Evolutionary conservation across 35 echinoderm and acorn worm genomes (phyloP).

Genomic region (Diadema setosum): DNA sequence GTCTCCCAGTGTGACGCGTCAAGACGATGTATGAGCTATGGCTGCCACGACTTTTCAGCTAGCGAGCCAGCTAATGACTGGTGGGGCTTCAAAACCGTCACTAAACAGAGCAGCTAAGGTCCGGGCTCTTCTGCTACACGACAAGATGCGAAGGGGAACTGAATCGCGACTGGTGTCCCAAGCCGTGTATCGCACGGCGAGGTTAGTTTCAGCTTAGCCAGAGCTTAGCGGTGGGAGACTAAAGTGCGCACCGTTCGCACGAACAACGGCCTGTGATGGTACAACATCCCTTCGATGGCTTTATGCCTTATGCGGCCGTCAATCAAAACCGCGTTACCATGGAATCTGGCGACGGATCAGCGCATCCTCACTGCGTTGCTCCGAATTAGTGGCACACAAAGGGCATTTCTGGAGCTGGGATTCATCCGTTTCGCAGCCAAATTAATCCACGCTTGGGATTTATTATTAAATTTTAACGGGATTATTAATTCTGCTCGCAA

Average conservation of each 20-base stretch:
- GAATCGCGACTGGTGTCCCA: neutral
- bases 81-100: too few species aligned
- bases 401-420: neutral
- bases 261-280: neutral
- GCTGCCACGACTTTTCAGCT: neutral
- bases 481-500: slow-evolving; percentile 28
- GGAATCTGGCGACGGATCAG: neutral
- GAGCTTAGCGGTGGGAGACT: slow-evolving; percentile 10
- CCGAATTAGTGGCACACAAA: slow-evolving; percentile 19
- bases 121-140: too few species aligned
- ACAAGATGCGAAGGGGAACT: neutral
- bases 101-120: too few species aligned
- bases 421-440: slow-evolving; percentile 25
- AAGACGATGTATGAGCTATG: neutral
- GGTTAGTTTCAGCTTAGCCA: slow-evolving; percentile 31
- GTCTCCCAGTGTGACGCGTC: neutral
- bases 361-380: neutral
- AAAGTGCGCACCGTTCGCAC: neutral
- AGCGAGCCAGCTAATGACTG: neutral
- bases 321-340: neutral
- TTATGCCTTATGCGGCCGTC: neutral
- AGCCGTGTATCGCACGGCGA: neutral
- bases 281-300: neutral
- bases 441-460: slow-evolving; percentile 27
- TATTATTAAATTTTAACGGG: slow-evolving; percentile 29